These are phyloP conservation scores for Tetramorium alpestre DNA, from an alignment of 1,140 invertebrate genomes.

Conservation along the genomic window DNA sequence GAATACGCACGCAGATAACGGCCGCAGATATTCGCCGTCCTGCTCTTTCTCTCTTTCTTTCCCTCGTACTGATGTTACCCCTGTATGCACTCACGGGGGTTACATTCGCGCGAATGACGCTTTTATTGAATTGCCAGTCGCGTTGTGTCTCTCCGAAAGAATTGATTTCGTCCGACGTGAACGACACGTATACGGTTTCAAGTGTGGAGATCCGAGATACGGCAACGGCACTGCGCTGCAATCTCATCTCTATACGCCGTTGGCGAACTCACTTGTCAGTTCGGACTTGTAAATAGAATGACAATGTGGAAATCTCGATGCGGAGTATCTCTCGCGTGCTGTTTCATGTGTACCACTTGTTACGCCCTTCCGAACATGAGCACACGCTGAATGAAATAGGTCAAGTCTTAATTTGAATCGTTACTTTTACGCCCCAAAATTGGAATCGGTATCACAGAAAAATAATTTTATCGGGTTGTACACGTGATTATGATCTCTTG, in stretches of 20 bases:
- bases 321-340: background rate
- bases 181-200: background rate
- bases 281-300: conserved; percentile 26
- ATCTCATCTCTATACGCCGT: background rate
- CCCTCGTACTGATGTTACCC: background rate
- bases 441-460: background rate
- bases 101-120: conserved; percentile 9
- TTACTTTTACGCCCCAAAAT: background rate
- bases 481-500: background rate
- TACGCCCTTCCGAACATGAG: background rate
- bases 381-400: conserved; percentile 22
- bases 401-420: conserved; percentile 32
- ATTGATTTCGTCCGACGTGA: conserved; percentile 19
- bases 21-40: background rate
- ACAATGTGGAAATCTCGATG: conserved; percentile 41
- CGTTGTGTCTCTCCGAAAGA: conserved; percentile 15
- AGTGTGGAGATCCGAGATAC: conserved; percentile 29
- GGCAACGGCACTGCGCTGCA: background rate
- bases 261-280: background rate
- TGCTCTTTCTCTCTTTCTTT: background rate
- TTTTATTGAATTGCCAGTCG: background rate
- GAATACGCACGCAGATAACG: conserved; percentile 7
- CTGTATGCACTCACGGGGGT: background rate
- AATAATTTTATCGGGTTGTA: background rate
- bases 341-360: conserved; percentile 36